Conservation (phyloP, 92 coral and sea anemone species). For the Palythoa grandis region DNA sequence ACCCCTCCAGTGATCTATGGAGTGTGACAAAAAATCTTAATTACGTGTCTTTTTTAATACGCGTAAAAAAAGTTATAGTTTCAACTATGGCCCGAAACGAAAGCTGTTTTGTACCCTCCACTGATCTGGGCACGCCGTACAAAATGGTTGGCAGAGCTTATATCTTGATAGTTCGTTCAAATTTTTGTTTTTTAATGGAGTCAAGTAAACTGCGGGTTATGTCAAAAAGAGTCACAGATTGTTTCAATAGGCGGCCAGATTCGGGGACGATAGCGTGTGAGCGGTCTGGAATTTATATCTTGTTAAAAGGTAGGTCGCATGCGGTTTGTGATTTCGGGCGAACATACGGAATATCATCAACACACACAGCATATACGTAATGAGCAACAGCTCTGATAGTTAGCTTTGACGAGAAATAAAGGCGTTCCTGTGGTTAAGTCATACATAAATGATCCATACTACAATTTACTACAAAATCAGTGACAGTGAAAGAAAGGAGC, state of each 20-base stretch:
- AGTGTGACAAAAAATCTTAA: conserved; percentile 12
- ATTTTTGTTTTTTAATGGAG: conserved; percentile 3
- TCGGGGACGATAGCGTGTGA: not conserved
- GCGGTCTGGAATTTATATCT: conserved; percentile 1
- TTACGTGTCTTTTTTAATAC: not conserved
- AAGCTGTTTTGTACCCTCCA: not conserved
- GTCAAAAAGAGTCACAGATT: not conserved
- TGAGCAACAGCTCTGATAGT: not conserved
- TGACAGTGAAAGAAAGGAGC: not conserved
- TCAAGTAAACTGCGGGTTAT: not conserved
- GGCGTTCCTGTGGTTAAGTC: conserved; percentile 13
- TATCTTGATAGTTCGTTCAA: conserved; percentile 21
- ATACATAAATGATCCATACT: conserved; percentile 1
- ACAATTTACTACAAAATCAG: conserved; percentile 1
- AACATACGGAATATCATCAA: not conserved
- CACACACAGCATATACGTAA: not conserved
- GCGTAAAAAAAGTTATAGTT: not conserved
- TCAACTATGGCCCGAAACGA: not conserved
- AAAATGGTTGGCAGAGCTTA: conserved; percentile 7
- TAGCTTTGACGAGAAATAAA: conserved; percentile 4
- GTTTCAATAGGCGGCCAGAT: not conserved
- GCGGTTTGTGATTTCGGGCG: no score
- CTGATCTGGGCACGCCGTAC: not conserved
- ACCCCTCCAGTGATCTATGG: conserved; percentile 18
- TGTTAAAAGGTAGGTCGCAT: not conserved